Percentiles rank a stretch among this genome's conserved stretches.
Evolutionary conservation across 37 sponge, comb jelly and placozoan genomes (phyloP).

Genomic region (Halichondria panicea): DNA sequence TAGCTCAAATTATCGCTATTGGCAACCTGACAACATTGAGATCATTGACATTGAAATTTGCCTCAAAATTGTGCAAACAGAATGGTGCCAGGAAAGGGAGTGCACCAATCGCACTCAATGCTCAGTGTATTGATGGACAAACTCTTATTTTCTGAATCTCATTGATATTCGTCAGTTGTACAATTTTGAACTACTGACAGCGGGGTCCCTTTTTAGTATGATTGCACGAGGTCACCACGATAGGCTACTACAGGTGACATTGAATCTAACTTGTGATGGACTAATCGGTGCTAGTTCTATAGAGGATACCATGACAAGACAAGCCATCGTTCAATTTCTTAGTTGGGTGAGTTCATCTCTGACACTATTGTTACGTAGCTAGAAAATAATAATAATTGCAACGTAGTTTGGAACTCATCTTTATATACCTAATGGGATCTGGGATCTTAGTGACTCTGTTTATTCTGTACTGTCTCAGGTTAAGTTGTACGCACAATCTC

Average conservation of each 20-base stretch:
- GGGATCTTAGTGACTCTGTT: too few species aligned
- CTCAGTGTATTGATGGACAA: neutral
- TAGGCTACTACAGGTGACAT: neutral
- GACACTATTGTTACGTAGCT: neutral
- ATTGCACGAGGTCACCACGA: neutral
- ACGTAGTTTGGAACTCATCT: neutral
- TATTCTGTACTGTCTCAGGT: neutral
- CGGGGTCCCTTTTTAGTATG: too few species aligned
- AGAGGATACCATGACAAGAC: too few species aligned
- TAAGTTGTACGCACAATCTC: conserved; percentile 1
- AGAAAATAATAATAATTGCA: neutral
- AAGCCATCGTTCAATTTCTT: neutral
- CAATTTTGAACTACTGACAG: too few species aligned
- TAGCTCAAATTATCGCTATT: too few species aligned
- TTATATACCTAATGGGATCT: neutral
- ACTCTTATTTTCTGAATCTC: neutral
- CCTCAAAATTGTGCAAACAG: neutral
- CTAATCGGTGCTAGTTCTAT: neutral
- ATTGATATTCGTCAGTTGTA: too few species aligned
- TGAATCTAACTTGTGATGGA: neutral
- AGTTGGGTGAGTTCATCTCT: neutral
- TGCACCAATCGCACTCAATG: neutral
- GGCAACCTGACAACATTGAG: neutral
- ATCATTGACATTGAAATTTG: neutral
- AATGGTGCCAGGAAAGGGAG: too few species aligned